A percentile compares a stretch with the other conserved stretches of the same genome.
These are phyloP conservation scores for Castor canadensis DNA, from an alignment of 2,113 vertebrate species.

Conservation along the genomic window DNA sequence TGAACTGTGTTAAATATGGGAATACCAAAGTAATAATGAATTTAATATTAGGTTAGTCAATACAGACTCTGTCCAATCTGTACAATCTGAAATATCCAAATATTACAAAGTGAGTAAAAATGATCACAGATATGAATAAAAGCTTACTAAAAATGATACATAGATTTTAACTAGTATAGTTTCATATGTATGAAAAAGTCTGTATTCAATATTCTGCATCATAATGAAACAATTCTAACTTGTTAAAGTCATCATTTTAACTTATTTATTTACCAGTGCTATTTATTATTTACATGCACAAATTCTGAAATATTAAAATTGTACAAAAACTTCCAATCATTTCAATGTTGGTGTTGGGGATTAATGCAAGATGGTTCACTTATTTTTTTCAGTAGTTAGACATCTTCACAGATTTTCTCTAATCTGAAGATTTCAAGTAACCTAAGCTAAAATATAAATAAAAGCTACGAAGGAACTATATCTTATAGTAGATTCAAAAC, in stretches of 20 bases:
- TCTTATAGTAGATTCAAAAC: neutral
- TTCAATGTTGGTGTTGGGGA: neutral
- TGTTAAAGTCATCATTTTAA: no score
- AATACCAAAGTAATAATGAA: neutral
- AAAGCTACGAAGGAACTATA: neutral
- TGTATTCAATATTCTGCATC: no score
- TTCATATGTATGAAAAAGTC: no score
- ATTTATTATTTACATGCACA: neutral
- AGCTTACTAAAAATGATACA: no score
- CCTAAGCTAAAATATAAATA: neutral
- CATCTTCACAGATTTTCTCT: neutral
- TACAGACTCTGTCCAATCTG: neutral
- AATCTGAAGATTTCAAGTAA: neutral
- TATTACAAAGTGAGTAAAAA: no score
- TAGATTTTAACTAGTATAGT: no score
- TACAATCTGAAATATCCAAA: neutral
- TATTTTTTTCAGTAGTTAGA: neutral
- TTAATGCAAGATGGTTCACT: neutral
- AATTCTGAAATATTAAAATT: neutral
- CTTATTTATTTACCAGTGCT: neutral
- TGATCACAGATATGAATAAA: no score
- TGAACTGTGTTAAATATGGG: neutral
- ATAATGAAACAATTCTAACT: no score
- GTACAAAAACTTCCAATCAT: neutral
- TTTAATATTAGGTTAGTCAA: neutral